These are phyloP conservation scores for Spialia ferax DNA, from an alignment of 2,888 invertebrate genomes.

Conservation along the genomic window DNA sequence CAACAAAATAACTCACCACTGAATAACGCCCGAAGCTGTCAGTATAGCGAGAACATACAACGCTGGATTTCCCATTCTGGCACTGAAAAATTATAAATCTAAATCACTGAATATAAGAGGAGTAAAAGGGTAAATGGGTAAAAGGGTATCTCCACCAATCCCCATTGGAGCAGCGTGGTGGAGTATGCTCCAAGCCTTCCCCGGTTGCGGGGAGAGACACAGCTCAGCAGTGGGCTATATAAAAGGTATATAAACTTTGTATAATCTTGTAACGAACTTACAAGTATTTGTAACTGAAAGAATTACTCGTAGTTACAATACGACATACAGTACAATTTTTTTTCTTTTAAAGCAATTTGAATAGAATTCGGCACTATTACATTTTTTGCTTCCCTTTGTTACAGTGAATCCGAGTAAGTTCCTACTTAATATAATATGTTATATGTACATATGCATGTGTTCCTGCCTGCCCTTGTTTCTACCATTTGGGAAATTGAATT, in stretches of 20 bases:
- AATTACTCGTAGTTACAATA: too few relatives aligned
- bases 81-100: constrained; percentile 64
- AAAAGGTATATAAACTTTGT: too few relatives aligned
- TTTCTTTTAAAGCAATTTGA: neutral
- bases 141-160: too few relatives aligned
- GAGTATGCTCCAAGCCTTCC: too few relatives aligned
- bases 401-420: neutral
- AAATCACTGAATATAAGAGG: too few relatives aligned
- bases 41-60: constrained; percentile 61
- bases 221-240: too few relatives aligned
- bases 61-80: constrained; percentile 60
- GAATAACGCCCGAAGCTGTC: constrained; percentile 60
- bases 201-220: too few relatives aligned
- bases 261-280: too few relatives aligned
- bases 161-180: too few relatives aligned
- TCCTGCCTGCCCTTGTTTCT: neutral
- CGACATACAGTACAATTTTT: too few relatives aligned
- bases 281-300: too few relatives aligned
- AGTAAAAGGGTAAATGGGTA: too few relatives aligned
- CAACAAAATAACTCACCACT: constrained; percentile 62
- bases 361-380: neutral
- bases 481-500: constrained; percentile 9
- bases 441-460: neutral
- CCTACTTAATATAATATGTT: neutral
- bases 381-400: neutral